phyloP scores from a whole-genome alignment of 1,140 invertebrate species.

The Cotesia vestalis region DNA sequence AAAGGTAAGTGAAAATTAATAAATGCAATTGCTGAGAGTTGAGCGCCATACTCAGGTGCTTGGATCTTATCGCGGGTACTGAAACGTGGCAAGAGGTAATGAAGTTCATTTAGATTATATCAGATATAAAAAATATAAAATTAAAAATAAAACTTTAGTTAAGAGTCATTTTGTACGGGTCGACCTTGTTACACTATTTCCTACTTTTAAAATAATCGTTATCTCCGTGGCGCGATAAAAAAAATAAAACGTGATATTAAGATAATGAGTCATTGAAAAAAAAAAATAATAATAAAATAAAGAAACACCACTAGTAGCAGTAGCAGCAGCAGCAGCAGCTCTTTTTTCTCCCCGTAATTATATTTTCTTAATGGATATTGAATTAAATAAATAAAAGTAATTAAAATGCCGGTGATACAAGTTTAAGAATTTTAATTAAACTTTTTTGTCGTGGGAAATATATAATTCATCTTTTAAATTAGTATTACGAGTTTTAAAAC shows the following conservation, averaged over 20 bases:
- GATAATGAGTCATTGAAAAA: constrained; percentile 10
- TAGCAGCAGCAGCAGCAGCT: no score
- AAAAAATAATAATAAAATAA: neutral
- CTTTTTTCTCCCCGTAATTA: neutral
- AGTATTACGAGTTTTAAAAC: neutral
- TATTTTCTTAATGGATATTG: constrained; percentile 1
- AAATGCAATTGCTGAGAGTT: constrained; percentile 4
- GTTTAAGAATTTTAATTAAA: constrained; percentile 20
- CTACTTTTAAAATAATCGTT: neutral
- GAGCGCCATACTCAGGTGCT: constrained; percentile 7
- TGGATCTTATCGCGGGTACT: constrained; percentile 6
- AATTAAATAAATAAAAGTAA: constrained; percentile 20
- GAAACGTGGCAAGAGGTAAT: constrained; percentile 10
- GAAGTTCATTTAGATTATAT: constrained; percentile 18
- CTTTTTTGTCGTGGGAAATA: neutral
- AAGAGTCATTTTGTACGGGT: constrained; percentile 9
- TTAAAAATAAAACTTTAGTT: neutral
- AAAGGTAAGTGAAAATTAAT: neutral
- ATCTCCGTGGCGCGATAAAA: neutral
- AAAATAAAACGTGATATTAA: neutral
- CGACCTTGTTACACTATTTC: constrained; percentile 9
- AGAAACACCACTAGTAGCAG: no score
- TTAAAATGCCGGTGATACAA: neutral
- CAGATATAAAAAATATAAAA: constrained; percentile 4
- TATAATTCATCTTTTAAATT: constrained; percentile 14